Conservation (phyloP, 2,113 vertebrate species). For the Gambusia affinis region DNA sequence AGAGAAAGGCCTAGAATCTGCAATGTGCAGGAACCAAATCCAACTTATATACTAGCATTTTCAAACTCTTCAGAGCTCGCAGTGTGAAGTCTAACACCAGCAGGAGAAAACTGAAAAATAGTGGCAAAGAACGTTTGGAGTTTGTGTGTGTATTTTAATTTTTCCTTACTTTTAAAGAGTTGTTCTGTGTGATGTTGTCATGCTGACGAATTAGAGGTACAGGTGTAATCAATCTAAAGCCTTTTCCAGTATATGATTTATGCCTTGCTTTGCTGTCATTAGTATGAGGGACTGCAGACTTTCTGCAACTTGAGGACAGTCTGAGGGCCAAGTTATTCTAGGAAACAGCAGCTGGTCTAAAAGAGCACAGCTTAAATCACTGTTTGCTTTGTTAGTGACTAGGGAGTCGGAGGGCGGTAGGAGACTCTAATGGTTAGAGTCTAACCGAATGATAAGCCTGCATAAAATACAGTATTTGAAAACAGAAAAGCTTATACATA, state of each 20-base stretch:
- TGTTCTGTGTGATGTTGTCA: background rate
- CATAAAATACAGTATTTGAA: background rate
- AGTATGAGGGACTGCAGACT: background rate
- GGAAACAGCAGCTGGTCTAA: background rate
- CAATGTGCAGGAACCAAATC: background rate
- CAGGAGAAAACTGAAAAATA: constrained; percentile 4
- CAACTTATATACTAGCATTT: background rate
- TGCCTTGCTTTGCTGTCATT: constrained; percentile 9
- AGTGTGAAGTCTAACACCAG: background rate
- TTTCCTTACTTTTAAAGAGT: background rate
- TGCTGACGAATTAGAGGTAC: constrained; percentile 2
- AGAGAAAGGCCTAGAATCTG: background rate
- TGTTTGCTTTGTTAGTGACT: background rate
- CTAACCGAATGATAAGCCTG: background rate
- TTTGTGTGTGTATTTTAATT: background rate
- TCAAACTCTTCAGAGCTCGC: background rate
- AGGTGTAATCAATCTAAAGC: constrained; percentile 26
- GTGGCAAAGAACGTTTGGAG: background rate
- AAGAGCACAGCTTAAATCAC: background rate
- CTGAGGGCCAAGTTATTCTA: background rate
- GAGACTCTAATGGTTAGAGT: background rate
- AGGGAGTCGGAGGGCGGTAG: background rate
- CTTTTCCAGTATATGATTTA: constrained; percentile 14
- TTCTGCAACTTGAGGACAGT: constrained; percentile 12
- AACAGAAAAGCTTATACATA: background rate